Base-by-base conservation (phyloP, 2,113 vertebrate species). In the Cairina moschata region DNA sequence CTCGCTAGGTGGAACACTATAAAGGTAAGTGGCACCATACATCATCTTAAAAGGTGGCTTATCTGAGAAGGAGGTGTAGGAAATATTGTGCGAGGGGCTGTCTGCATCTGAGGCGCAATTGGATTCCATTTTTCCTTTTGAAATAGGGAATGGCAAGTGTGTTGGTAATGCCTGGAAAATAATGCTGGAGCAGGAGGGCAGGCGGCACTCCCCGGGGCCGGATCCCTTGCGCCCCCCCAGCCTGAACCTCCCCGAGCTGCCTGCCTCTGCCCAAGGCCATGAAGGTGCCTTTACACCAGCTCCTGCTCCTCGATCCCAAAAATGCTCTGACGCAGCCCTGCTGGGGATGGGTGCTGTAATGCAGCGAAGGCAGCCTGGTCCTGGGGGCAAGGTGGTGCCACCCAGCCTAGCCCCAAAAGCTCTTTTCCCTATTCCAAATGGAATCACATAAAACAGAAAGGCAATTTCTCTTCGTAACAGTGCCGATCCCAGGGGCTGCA, bases 41-140 rank as follows among this genome's bases (percentile, higher is more conserved):
- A 96, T 97, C 97, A 97, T 96, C 91, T 92, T 86, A 94, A 97
- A 96, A 96, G 96, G 96, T 95, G 91, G 17, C 93, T 96, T 95
- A 96, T 97, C 95, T 84, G 91, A 86, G 90, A 91, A 95, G 91
- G 91, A 96, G 93, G 96, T 74, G 94, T 22, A 94, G 94, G 91
- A 95, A 97, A 96, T 95, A 91, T 55, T 50, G 93, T 86, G 91
- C 36, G 3, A 91, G 94, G 96, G 96, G 36, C 93, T 14, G 86
- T 11, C 92, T 90, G 95, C 95, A 97, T 95, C 90, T 3, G 4
- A 93, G 95, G 60, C 0, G 1, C 88, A 40, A 36, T 82, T 26
- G 80, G 92, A 58, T 92, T 82, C 96, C 90, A 93, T 95, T 95
- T 95, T 84, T 94, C 92, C 96, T 89, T 58, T 73, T 91, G 93